Conservation (phyloP, 2,888 invertebrate species). For the Drosophila kuntzei region DNA sequence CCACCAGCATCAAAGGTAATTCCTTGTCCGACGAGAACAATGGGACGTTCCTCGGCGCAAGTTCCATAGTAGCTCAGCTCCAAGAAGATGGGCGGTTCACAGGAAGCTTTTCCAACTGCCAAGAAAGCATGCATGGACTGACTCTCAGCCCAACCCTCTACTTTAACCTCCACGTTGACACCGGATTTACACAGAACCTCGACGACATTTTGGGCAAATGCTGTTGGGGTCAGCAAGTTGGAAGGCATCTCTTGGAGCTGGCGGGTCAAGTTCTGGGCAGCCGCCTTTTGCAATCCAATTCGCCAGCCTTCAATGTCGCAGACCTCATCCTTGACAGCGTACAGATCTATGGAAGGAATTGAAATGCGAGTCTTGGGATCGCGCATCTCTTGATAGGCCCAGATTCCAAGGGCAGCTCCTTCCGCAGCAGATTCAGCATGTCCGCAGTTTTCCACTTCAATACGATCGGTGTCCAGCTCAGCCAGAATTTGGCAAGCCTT, state of each 20-base stretch:
- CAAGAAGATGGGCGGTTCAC: slow-evolving; percentile 92
- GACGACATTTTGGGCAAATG: slow-evolving; percentile 90
- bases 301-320: slow-evolving; percentile 90
- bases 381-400: slow-evolving; percentile 88
- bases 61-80: slow-evolving; percentile 91
- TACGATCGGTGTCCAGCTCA: slow-evolving; percentile 86
- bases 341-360: slow-evolving; percentile 85
- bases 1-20: slow-evolving; percentile 91
- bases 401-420: slow-evolving; percentile 89
- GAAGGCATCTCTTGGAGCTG: slow-evolving; percentile 92
- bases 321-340: slow-evolving; percentile 88
- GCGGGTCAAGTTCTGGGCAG: slow-evolving; percentile 92
- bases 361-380: slow-evolving; percentile 74
- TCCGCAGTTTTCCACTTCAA: slow-evolving; percentile 90
- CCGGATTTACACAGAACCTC: slow-evolving; percentile 83
- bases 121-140: slow-evolving; percentile 93
- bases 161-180: slow-evolving; percentile 84
- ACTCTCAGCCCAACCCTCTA: slow-evolving; percentile 90
- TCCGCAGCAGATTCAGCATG: slow-evolving; percentile 93
- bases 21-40: slow-evolving; percentile 91
- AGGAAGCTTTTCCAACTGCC: slow-evolving; percentile 91
- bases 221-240: slow-evolving; percentile 92
- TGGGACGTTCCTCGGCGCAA: slow-evolving; percentile 87
- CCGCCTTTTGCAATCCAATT: slow-evolving; percentile 90
- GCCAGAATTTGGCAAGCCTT: slow-evolving; percentile 88